Evolutionary conservation across 2,888 invertebrate genomes (phyloP), one percentile per base, ranked within the genome.

Genomic region (Globia sparganii): DNA sequence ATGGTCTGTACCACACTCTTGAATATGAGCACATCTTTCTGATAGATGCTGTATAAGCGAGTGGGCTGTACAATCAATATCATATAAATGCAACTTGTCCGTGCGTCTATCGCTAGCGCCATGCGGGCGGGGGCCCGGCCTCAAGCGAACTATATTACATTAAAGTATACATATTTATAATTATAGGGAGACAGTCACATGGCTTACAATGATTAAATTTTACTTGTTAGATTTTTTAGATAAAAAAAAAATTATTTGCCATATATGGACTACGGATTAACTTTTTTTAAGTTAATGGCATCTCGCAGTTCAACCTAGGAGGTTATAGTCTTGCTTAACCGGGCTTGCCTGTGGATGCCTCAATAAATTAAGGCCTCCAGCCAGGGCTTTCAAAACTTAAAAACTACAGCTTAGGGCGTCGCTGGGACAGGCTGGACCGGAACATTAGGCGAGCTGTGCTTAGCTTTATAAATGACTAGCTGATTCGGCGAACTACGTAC

Each of bases 121-220:
- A n/a, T n/a, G 67, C 72, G 49, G 40, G 74, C 37, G 73, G 37
- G 49, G 46, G 21, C 25, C 5, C 67, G 9, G 18, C 49, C 61
- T 18, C 61, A 72, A 74, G 74, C 74, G 59, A 72, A 49, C 61
- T 74, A 49, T 59, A 59, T 49, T 72, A 75, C 43, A 58, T 3
- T 58, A 37, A 21, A 53, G 21, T 21, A 46, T 46, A 37, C 28
- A 49, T 59, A 59, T 58, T 34, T 46, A 61, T 37, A 59, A 11
- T 1, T 18, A 46, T 4, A 61, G 46, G 58, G 59, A 74, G 18
- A 28, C 74, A 13, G 25, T 72, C 59, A 74, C 59, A 49, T n/a
- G 25, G 46, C 31, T 2, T 25, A 61, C 25, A n/a, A n/a, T 34
- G 34, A 34, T 61, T 61, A 25, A 25, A 61, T 61, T 0, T 0